These are phyloP conservation scores for Calcarius lapponicus DNA, from an alignment of 2,797 vertebrate genomes.

Conservation along the genomic window DNA sequence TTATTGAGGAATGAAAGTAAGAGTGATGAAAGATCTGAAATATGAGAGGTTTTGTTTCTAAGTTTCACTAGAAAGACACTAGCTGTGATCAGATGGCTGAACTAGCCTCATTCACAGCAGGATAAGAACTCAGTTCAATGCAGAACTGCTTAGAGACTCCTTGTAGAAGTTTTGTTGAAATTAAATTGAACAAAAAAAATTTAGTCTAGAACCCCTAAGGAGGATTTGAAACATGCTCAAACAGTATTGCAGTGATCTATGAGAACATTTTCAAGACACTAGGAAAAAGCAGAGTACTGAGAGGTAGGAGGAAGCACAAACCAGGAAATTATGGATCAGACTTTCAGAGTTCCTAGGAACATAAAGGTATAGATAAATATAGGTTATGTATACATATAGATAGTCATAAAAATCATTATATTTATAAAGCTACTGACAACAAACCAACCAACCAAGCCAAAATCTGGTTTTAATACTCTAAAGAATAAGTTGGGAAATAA, in stretches of 20 bases:
- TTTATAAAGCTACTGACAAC: background rate
- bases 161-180: background rate
- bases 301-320: background rate
- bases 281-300: background rate
- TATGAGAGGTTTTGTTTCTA: background rate
- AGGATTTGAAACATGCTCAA: background rate
- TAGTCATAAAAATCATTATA: background rate
- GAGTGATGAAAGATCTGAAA: background rate
- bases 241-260: background rate
- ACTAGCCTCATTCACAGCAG: background rate
- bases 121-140: background rate
- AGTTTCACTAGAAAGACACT: background rate
- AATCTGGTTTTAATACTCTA: background rate
- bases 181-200: background rate
- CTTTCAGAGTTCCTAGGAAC: background rate
- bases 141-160: background rate
- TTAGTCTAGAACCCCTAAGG: background rate
- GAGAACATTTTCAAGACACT: background rate
- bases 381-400: background rate
- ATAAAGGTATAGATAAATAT: background rate
- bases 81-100: background rate
- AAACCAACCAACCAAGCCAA: background rate
- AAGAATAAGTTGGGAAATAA: background rate
- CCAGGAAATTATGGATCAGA: background rate
- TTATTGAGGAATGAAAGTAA: background rate